Evolutionary conservation across 2,797 vertebrate genomes (phyloP).

Genomic region (Onychomys arenicola): DNA sequence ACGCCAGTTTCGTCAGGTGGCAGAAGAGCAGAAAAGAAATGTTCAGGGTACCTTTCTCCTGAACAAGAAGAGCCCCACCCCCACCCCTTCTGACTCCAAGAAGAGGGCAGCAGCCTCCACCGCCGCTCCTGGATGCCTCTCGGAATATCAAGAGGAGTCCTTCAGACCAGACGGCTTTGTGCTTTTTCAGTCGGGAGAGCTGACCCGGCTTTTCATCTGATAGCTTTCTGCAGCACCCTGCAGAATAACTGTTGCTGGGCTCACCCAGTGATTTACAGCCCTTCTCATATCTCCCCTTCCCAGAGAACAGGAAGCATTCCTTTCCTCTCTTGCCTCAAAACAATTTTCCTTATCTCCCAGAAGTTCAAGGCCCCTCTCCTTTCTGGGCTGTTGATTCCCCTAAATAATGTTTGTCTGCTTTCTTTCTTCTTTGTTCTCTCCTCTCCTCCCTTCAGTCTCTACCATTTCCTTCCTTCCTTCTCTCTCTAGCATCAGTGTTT

Average conservation of each 20-base stretch:
- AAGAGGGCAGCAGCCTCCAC: background rate
- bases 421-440: background rate
- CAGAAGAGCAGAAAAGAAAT: conserved; percentile 42
- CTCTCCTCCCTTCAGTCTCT: background rate
- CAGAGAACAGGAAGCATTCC: conserved; percentile 37
- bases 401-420: conserved; percentile 73
- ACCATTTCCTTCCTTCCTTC: background rate
- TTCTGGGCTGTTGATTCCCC: conserved; percentile 71
- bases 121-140: background rate
- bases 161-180: background rate
- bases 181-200: conserved; percentile 31
- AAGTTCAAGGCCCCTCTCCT: conserved; percentile 65
- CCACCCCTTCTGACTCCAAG: background rate
- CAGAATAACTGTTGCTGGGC: conserved; percentile 56
- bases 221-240: conserved; percentile 49
- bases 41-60: conserved; percentile 49
- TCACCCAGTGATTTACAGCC: conserved; percentile 73
- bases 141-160: conserved; percentile 27
- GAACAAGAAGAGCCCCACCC: conserved; percentile 25
- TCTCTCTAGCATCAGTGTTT: background rate
- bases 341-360: conserved; percentile 82
- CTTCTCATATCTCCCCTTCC: conserved; percentile 68
- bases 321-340: conserved; percentile 77
- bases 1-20: conserved; percentile 68
- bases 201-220: conserved; percentile 42